These are phyloP conservation scores for Lepisosteus osseus DNA, from an alignment of 2,113 vertebrate species.

Conservation along the genomic window DNA sequence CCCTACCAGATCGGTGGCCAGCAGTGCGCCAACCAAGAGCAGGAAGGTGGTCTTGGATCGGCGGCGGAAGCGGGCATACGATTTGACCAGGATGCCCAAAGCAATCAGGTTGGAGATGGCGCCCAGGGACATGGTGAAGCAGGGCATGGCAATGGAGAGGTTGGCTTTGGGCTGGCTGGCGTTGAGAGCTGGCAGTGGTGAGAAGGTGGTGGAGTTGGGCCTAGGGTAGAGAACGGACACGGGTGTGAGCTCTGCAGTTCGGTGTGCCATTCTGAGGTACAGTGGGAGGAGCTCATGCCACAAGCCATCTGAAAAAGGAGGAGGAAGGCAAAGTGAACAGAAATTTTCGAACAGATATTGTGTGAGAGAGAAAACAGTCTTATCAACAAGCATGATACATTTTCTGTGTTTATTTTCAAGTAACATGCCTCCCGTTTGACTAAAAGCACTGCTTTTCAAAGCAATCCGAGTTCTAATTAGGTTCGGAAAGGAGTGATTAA, in stretches of 20 bases:
- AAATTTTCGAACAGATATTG: too few species aligned
- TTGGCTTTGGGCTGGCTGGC: neutral
- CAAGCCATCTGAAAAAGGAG: too few species aligned
- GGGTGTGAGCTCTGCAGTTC: neutral
- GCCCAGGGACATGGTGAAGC: constrained; percentile 78
- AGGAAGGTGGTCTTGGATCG: constrained; percentile 70
- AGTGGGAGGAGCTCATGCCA: too few species aligned
- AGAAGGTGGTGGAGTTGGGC: constrained; percentile 23
- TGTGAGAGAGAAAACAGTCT: too few species aligned
- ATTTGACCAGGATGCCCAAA: constrained; percentile 64
- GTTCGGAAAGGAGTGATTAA: too few species aligned
- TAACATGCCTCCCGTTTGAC: too few species aligned
- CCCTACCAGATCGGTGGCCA: constrained; percentile 72
- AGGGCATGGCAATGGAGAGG: constrained; percentile 56
- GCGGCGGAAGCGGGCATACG: constrained; percentile 49
- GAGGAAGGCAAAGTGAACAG: too few species aligned
- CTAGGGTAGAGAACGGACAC: neutral
- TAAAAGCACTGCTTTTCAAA: too few species aligned
- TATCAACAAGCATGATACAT: too few species aligned
- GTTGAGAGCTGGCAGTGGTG: neutral
- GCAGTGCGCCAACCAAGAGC: constrained; percentile 65
- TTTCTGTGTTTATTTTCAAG: too few species aligned
- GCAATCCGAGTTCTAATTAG: too few species aligned
- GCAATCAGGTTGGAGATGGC: constrained; percentile 72
- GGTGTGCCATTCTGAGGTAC: neutral